Base-by-base conservation (phyloP, 2,113 vertebrate genomes). In the Ammodytes marinus region DNA sequence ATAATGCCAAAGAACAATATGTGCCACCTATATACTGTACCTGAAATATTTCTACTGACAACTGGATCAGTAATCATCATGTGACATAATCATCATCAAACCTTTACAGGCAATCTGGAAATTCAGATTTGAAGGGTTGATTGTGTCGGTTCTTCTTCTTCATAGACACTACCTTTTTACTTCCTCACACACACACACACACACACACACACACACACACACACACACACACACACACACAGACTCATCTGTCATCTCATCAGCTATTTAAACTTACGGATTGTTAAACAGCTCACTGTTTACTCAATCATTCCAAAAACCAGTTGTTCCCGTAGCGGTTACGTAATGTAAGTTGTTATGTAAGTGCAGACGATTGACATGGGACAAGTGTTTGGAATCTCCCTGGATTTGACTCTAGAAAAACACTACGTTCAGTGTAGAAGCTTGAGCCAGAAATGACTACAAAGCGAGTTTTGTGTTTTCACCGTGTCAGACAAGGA, bases 111-210 rank as follows among this genome's bases (percentile, higher is more conserved):
- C 12, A 58, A 17, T 67, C 43, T 39, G 35, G 4, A 35, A 82
- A 64, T 43, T 57, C 9, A 27, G 42, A 61, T 60, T 35, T 82
- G 3, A 79, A 69, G 27, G 68, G 27, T 52, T 61, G 15, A 72
- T 57, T 35, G 6, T 67, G 39, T 76, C 9, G 40, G 42, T 52
- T 54, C 27, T 40, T 80, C 15, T 70, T 14, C 19, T 66, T 40
- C 46, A 53, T 66, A 64, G 63, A 79, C 59, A 90, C 90, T 92
- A 92, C 80, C 11, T 72, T 70, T 77, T 69, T 68, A 60, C 59
- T 49, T 8, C 50, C 14, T 65, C 27, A 57, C 19, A 58, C 45
- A 74, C 13, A 43, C 79, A 55, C 14, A 78, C 50, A 64, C 15
- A 50, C 46, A 69, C 37, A 49, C 15, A 9, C 0, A 57, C 37